phyloP scores from a whole-genome alignment of 2,113 vertebrate genomes.

The Phylloscopus whistleri region DNA sequence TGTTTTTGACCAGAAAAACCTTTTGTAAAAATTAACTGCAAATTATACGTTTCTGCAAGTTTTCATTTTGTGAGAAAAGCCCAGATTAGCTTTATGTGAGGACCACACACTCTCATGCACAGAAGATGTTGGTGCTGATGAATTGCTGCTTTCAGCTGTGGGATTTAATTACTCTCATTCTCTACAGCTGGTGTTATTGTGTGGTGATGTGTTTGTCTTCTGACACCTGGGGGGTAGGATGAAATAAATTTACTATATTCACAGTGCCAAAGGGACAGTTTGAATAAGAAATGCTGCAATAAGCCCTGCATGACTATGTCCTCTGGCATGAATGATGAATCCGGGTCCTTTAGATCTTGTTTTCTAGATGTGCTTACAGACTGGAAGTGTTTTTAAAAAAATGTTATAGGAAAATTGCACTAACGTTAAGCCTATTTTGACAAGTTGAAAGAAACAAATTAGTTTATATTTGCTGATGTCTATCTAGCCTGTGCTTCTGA shows the following conservation, averaged over 20 bases:
- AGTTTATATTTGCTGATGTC: background rate
- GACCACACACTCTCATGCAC: background rate
- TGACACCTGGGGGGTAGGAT: background rate
- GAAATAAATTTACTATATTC: conserved; percentile 5
- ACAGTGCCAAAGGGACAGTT: background rate
- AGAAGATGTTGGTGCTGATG: background rate
- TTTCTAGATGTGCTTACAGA: background rate
- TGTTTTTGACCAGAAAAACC: background rate
- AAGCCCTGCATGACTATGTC: background rate
- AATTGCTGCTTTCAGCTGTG: conserved; percentile 56
- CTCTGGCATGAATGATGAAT: background rate
- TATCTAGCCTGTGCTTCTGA: background rate
- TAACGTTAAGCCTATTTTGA: background rate
- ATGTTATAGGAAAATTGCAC: background rate
- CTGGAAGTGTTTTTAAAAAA: background rate
- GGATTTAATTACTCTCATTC: conserved; percentile 11
- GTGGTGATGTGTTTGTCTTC: conserved; percentile 28
- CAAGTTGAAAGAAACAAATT: background rate
- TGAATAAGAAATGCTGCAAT: conserved; percentile 4
- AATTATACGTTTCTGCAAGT: background rate
- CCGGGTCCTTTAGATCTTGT: background rate
- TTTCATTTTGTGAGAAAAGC: conserved; percentile 13
- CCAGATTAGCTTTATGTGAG: background rate
- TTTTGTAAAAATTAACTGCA: background rate
- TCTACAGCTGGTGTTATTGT: conserved; percentile 4